Percentiles rank a stretch among this genome's conserved stretches.
phyloP scores from a whole-genome alignment of 2,888 invertebrate species.

The Steromphala cineraria region DNA sequence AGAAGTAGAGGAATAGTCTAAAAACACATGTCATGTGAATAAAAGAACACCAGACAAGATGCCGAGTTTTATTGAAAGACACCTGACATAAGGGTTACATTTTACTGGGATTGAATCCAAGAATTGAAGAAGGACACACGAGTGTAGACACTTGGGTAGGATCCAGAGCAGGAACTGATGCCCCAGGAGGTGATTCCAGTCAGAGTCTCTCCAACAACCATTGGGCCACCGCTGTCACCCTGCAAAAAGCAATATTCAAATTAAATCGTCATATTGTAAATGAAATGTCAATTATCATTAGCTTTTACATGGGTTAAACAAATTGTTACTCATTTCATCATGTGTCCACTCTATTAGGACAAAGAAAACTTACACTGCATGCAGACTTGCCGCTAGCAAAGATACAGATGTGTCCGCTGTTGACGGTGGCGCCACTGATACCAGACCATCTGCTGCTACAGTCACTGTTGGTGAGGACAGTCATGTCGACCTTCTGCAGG shows the following conservation, averaged over 20 bases:
- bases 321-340: too few species aligned
- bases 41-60: too few species aligned
- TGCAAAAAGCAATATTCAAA: slow-evolving; percentile 1
- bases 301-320: too few species aligned
- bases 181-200: slow-evolving; percentile 59
- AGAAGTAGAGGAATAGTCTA: too few species aligned
- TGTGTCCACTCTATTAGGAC: background rate
- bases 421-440: slow-evolving; percentile 30
- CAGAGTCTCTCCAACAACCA: slow-evolving; percentile 41
- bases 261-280: background rate
- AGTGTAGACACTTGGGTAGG: slow-evolving; percentile 51
- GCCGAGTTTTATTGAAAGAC: background rate
- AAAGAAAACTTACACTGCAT: slow-evolving; percentile 41
- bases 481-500: slow-evolving; percentile 41
- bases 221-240: slow-evolving; percentile 58
- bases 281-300: too few species aligned
- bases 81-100: background rate
- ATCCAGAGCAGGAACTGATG: slow-evolving; percentile 37
- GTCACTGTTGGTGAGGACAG: slow-evolving; percentile 31
- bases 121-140: slow-evolving; percentile 39
- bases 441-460: slow-evolving; percentile 32
- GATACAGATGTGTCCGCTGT: slow-evolving; percentile 43
- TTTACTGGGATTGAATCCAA: slow-evolving; percentile 35
- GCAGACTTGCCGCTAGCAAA: slow-evolving; percentile 39
- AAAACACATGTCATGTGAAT: too few species aligned